These are phyloP conservation scores for Tanypteryx hageni DNA, from an alignment of 2,888 invertebrate species.

Conservation along the genomic window DNA sequence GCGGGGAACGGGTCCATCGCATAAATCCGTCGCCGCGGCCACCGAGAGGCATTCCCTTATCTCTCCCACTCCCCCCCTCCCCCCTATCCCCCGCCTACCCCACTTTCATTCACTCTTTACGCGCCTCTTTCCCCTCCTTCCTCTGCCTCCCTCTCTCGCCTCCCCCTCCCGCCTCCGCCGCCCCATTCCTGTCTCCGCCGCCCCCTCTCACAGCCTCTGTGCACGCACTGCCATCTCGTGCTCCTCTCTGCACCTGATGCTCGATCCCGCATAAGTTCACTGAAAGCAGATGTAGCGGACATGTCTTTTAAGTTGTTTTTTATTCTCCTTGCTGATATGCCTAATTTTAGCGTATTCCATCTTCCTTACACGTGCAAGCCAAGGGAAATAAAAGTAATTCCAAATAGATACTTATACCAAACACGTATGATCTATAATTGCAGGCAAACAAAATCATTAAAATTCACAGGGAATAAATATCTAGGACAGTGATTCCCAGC, in stretches of 20 bases:
- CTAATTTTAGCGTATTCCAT: neutral
- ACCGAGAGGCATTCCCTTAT: constrained; percentile 39
- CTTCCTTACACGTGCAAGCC: neutral
- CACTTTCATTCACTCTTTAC: neutral
- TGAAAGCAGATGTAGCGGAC: constrained; percentile 45
- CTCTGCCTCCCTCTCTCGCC: neutral
- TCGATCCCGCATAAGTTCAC: constrained; percentile 35
- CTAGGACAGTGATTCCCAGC: too few relatives aligned
- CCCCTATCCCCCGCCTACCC: neutral
- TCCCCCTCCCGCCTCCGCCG: neutral
- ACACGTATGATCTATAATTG: too few relatives aligned
- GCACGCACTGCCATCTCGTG: constrained; percentile 50
- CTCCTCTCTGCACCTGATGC: neutral
- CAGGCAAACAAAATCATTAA: too few relatives aligned
- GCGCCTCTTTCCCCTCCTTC: neutral
- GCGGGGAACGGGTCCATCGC: constrained; percentile 54
- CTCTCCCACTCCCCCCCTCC: neutral
- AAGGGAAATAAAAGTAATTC: too few relatives aligned
- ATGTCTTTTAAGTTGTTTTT: too few relatives aligned
- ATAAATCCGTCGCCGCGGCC: constrained; percentile 61
- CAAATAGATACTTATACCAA: too few relatives aligned
- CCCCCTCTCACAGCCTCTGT: constrained; percentile 18
- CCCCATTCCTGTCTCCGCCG: neutral
- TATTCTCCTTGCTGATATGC: too few relatives aligned
- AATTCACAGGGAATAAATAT: too few relatives aligned